A percentile compares a stretch with the other conserved stretches of the same genome.
phyloP scores from a whole-genome alignment of 2,888 invertebrate species.

The Graphium colonna region DNA sequence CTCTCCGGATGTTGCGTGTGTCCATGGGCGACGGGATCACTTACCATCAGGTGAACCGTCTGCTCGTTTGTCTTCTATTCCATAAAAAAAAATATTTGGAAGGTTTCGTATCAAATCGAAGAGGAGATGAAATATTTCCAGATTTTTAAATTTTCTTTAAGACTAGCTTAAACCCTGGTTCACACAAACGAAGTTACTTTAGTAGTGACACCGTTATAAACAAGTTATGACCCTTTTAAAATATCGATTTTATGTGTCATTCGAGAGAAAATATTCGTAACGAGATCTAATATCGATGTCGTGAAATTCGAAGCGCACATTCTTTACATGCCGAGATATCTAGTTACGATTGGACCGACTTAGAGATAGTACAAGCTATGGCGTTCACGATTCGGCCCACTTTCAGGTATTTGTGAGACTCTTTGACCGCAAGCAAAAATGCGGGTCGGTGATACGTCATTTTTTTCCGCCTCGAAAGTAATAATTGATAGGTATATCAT shows the following conservation, averaged over 20 bases:
- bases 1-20: too few relatives aligned
- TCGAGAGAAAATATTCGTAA: constrained; percentile 19
- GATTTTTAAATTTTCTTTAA: too few relatives aligned
- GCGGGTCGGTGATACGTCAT: constrained; percentile 47
- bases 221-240: too few relatives aligned
- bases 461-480: constrained; percentile 54
- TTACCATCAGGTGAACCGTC: too few relatives aligned
- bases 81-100: too few relatives aligned
- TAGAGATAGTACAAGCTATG: constrained; percentile 52
- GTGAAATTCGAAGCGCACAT: constrained; percentile 20
- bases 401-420: constrained; percentile 54
- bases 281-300: constrained; percentile 17
- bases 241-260: constrained; percentile 11
- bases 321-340: constrained; percentile 30
- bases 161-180: too few relatives aligned
- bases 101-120: too few relatives aligned
- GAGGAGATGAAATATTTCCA: too few relatives aligned
- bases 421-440: constrained; percentile 47
- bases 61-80: too few relatives aligned
- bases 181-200: too few relatives aligned
- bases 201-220: too few relatives aligned
- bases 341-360: constrained; percentile 40
- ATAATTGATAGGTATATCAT: constrained; percentile 52
- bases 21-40: too few relatives aligned
- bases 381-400: constrained; percentile 55